These are phyloP conservation scores for Rhea americana DNA, from an alignment of 2,113 vertebrate species.

Conservation along the genomic window DNA sequence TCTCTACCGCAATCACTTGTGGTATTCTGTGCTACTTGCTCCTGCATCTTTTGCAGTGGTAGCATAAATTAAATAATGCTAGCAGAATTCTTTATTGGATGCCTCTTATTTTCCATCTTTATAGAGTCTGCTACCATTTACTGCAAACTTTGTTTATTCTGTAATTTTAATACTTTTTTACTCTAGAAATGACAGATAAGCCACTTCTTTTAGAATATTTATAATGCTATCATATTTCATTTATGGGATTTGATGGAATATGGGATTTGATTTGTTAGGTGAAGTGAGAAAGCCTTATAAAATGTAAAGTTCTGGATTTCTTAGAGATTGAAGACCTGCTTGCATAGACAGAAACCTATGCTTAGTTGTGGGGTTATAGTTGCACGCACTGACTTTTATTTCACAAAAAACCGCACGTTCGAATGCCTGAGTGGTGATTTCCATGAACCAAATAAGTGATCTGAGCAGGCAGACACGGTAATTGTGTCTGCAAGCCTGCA, in stretches of 20 bases:
- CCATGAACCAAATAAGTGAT: background rate
- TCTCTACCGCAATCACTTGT: background rate
- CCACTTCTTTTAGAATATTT: background rate
- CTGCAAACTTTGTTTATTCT: background rate
- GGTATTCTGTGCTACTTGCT: background rate
- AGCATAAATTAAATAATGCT: background rate
- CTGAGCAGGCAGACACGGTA: background rate
- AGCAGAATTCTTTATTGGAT: background rate
- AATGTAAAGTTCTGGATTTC: background rate
- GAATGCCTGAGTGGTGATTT: background rate
- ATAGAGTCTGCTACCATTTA: background rate
- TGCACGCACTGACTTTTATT: background rate
- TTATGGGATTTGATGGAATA: background rate
- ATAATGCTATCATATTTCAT: background rate
- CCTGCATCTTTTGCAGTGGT: background rate
- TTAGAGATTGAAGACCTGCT: background rate
- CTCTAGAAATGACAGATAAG: background rate
- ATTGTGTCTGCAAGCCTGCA: background rate
- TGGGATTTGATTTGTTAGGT: background rate
- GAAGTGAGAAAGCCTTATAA: background rate
- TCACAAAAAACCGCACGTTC: background rate
- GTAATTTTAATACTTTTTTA: background rate
- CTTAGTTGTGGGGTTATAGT: background rate
- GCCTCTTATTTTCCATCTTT: background rate
- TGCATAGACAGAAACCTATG: background rate